Percentiles rank a stretch among this genome's conserved stretches.
phyloP scores from a whole-genome alignment of 2,888 invertebrate genomes.

The Hemistola chrysoprasaria region DNA sequence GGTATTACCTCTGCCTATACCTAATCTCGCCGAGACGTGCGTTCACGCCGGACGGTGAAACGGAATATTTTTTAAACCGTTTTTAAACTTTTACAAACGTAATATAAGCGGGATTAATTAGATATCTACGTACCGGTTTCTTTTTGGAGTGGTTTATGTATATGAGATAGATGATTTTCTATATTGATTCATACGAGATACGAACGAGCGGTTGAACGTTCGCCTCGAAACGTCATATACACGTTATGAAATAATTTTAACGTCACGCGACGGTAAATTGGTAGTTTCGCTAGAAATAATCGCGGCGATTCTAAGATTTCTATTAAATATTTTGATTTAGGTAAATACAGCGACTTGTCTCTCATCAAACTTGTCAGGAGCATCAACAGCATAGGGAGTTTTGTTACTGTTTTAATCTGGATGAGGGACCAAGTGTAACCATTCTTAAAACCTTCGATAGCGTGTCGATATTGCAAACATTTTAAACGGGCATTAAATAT shows the following conservation, averaged over 20 bases:
- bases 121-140: conserved; percentile 68
- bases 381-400: neutral
- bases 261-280: conserved; percentile 35
- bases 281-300: conserved; percentile 19
- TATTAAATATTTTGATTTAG: conserved; percentile 4
- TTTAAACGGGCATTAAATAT: conserved; percentile 12
- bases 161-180: conserved; percentile 67
- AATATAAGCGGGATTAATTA: conserved; percentile 75
- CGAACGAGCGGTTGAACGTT: conserved; percentile 36
- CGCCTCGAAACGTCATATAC: conserved; percentile 43
- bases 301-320: conserved; percentile 12
- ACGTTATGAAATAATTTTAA: conserved; percentile 33
- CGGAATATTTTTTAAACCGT: conserved; percentile 77
- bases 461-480: neutral
- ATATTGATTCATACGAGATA: conserved; percentile 54
- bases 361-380: conserved; percentile 26
- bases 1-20: too few species aligned
- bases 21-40: conserved; percentile 19
- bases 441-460: conserved; percentile 1
- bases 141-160: conserved; percentile 71
- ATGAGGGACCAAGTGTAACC: conserved; percentile 29
- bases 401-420: conserved; percentile 10
- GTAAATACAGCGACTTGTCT: conserved; percentile 23
- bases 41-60: conserved; percentile 56
- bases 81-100: conserved; percentile 72